A percentile compares a stretch with the other conserved stretches of the same genome.
phyloP scores from a whole-genome alignment of 2,113 vertebrate species.

The Terrapene triunguis region DNA sequence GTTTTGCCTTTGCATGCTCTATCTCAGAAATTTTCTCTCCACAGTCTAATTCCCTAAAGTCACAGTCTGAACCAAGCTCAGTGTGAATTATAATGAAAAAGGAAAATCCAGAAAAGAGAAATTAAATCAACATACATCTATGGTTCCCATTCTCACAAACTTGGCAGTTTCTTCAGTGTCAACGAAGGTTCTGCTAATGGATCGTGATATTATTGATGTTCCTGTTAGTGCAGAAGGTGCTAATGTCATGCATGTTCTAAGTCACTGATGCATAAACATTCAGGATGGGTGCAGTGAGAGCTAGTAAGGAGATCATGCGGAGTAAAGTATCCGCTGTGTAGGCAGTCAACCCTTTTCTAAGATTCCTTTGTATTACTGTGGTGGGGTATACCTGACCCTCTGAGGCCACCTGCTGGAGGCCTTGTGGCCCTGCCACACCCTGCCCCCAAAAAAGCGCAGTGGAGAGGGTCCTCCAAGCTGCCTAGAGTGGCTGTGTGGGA shows the following conservation, averaged over 20 bases:
- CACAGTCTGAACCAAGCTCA: background rate
- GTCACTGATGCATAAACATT: background rate
- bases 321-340: background rate
- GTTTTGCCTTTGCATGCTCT: background rate
- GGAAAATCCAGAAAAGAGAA: background rate
- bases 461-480: no score
- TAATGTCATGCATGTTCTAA: background rate
- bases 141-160: fast-evolving
- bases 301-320: background rate
- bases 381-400: no score
- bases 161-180: background rate
- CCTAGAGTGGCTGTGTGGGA: no score
- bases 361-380: background rate
- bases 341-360: background rate
- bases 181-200: background rate
- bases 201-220: background rate
- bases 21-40: background rate
- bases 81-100: background rate
- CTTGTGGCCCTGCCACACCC: no score
- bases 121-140: background rate
- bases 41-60: background rate
- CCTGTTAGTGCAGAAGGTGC: background rate
- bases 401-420: no score
- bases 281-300: background rate
- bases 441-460: no score